A percentile compares a stretch with the other conserved stretches of the same genome.
These are phyloP conservation scores for Dryomyza anilis DNA, from an alignment of 2,888 invertebrate species.

Conservation along the genomic window DNA sequence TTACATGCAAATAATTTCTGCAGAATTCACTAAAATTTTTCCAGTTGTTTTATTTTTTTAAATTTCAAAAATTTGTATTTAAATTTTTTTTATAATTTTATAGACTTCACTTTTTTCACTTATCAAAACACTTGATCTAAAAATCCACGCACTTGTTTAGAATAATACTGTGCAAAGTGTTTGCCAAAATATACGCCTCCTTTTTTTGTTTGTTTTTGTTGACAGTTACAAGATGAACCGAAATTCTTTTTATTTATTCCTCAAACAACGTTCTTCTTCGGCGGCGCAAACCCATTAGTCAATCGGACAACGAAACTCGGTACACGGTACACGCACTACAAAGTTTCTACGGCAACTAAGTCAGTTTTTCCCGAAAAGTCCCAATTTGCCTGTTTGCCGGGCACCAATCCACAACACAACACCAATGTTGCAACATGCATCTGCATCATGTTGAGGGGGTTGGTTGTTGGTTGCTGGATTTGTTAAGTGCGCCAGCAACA, in stretches of 20 bases:
- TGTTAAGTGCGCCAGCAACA: too few relatives aligned
- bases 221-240: too few relatives aligned
- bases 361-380: neutral
- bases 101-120: neutral
- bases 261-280: neutral
- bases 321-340: too few relatives aligned
- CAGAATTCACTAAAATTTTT: neutral
- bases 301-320: neutral
- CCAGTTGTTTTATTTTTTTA: neutral
- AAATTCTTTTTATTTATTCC: too few relatives aligned
- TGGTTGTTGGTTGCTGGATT: too few relatives aligned
- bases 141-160: neutral
- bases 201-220: neutral
- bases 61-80: neutral
- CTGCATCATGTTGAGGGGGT: conserved; percentile 9
- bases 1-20: too few relatives aligned
- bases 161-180: too few relatives aligned
- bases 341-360: conserved; percentile 11
- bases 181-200: too few relatives aligned
- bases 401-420: conserved; percentile 1
- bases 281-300: conserved; percentile 3
- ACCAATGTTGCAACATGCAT: conserved; percentile 11
- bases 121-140: neutral
- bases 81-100: neutral
- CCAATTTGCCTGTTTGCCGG: neutral